Evolutionary conservation across 1,140 invertebrate genomes (phyloP).

Genomic region (Formica selysi): DNA sequence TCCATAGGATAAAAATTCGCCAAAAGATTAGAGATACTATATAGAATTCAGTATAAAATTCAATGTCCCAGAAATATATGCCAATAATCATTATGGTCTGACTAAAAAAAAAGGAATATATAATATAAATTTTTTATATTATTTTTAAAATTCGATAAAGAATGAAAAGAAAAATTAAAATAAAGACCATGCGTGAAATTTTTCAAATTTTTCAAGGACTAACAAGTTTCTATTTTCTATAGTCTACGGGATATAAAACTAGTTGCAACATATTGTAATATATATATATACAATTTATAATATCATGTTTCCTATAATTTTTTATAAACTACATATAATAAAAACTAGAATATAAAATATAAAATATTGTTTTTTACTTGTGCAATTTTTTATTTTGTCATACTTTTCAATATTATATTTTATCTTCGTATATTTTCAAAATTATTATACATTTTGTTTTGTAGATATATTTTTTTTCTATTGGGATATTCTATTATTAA

Average conservation of each 20-base stretch:
- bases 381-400: not conserved
- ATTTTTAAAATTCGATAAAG: no score
- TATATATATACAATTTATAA: no score
- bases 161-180: not conserved
- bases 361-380: not conserved
- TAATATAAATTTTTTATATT: no score
- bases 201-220: not conserved
- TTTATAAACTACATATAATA: not conserved
- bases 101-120: no score
- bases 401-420: not conserved
- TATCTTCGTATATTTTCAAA: not conserved
- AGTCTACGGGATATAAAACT: no score
- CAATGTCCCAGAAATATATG: no score
- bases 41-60: no score
- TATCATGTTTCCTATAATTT: not conserved
- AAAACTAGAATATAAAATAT: not conserved
- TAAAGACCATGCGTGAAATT: not conserved
- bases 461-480: no score
- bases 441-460: not conserved
- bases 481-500: not conserved
- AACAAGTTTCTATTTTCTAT: not conserved
- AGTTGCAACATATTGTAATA: no score
- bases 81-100: no score
- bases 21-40: not conserved
- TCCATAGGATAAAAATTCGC: not conserved